Evolutionary conservation across 53 echinoderm and acorn worm species (phyloP).

Genomic region (Pentamera pediparva): DNA sequence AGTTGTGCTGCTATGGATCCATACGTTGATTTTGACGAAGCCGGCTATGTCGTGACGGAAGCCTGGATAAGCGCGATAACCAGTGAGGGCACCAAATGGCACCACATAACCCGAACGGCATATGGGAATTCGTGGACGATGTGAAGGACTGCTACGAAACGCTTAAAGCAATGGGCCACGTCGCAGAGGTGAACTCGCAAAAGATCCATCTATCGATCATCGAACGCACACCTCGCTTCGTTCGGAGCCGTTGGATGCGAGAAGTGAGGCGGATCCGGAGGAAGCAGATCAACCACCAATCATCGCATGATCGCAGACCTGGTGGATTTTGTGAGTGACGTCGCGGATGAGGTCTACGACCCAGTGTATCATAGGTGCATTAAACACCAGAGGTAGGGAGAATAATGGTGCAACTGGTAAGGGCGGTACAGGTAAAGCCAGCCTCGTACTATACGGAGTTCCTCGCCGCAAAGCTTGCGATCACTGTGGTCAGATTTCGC

Average conservation of each 20-base stretch:
- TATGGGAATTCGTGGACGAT: conserved; percentile 28
- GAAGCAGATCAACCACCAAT: background rate
- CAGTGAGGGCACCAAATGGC: background rate
- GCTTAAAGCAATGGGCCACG: conserved; percentile 19
- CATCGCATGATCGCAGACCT: conserved; percentile 22
- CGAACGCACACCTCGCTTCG: conserved; percentile 17
- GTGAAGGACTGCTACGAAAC: background rate
- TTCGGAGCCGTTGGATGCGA: conserved; percentile 15
- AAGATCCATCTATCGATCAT: conserved; percentile 6
- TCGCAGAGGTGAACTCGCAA: conserved; percentile 5
- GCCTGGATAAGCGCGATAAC: conserved; percentile 44
- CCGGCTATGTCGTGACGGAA: conserved; percentile 32
- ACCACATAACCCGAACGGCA: conserved; percentile 4
- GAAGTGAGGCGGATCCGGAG: background rate
- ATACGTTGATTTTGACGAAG: conserved; percentile 25
- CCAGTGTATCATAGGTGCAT: conserved; percentile 32
- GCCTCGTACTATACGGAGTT: too few species aligned
- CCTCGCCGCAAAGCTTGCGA: too few species aligned
- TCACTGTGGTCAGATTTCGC: too few species aligned
- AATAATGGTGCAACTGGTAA: background rate
- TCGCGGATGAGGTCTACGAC: conserved; percentile 24
- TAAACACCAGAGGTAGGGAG: background rate
- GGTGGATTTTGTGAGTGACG: conserved; percentile 31
- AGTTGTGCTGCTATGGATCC: conserved; percentile 48
- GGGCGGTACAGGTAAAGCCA: background rate